Base-by-base conservation (phyloP, 2,888 invertebrate genomes). In the Lycophotia porphyrea region DNA sequence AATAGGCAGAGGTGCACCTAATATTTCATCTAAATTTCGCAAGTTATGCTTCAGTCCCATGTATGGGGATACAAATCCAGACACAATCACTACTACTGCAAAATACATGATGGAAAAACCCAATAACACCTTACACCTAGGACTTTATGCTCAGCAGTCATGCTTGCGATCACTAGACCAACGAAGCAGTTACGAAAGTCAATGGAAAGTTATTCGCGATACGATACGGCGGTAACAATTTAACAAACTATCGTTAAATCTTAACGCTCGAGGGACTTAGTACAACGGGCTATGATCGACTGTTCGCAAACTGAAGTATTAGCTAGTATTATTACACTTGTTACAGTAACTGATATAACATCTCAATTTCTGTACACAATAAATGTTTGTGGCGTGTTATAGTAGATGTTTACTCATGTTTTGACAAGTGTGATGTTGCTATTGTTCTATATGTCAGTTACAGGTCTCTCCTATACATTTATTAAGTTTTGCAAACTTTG, bases 131-230 rank as follows among this genome's bases (percentile, higher is more conserved):
- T 61, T 5, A 24, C 31, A 39, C 4, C 9, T 0, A 63, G 1
- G 18, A 5, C 9, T n/a, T 15, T 8, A 39, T 4, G 0, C n/a
- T n/a, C 4, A 8, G 15, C 8, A 63, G 63, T 63, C 15, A 8
- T 18, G n/a, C 4, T 27, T n/a, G 8, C 39, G 7, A 63, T 8
- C n/a, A 63, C 8, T 15, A 63, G 5, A 39, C 15, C 7, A 63
- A 2, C n/a, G 8, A 39, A 2, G 39, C n/a, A 84, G 85, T 63
- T 63, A 90, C 84, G 90, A 91, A 90, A 90, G 87, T 88, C 88
- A 92, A 90, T 87, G 75, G 91, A 91, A 92, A 91, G 90, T 91
- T 88, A 88, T 86, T 88, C 79, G 72, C 81, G 74, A 81, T 78
- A 84, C 81, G 81, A 80, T 78, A 84, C 80, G 81, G 69, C 81